phyloP scores from a whole-genome alignment of 2,797 vertebrate genomes.

The Diplodus puntazzo region DNA sequence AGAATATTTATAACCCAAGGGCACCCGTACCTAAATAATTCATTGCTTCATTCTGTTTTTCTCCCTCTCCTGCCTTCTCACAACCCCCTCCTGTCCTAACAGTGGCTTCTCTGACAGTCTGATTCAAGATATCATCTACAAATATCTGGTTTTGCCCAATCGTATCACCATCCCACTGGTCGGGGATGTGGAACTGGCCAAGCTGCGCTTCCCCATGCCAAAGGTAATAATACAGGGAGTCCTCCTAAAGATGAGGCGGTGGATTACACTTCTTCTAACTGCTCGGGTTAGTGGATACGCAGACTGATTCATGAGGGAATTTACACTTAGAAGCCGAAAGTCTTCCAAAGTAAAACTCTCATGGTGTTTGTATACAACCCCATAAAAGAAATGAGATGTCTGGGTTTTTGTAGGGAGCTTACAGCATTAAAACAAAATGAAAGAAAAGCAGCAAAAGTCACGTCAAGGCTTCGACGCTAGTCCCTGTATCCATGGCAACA shows the following conservation, averaged over 20 bases:
- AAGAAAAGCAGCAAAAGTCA: constrained; percentile 11
- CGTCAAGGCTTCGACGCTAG: constrained; percentile 24
- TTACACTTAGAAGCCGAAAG: constrained; percentile 4
- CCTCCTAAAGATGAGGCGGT: background rate
- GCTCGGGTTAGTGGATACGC: background rate
- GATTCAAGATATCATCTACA: constrained; percentile 96
- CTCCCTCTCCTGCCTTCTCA: constrained; percentile 17
- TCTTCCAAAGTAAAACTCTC: background rate
- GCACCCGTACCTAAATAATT: constrained; percentile 64
- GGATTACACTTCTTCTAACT: background rate
- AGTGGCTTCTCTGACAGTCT: constrained; percentile 95
- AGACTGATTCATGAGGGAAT: constrained; percentile 1
- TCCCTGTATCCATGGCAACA: constrained; percentile 57
- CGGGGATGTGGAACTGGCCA: constrained; percentile 92
- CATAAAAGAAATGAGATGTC: constrained; percentile 6
- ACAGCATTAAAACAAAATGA: constrained; percentile 8
- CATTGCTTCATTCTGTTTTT: constrained; percentile 59
- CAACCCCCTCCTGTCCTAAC: constrained; percentile 38
- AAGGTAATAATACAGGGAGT: constrained; percentile 85
- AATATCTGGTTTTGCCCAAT: constrained; percentile 96
- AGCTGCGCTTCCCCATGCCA: constrained; percentile 94
- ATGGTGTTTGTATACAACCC: background rate
- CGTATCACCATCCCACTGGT: constrained; percentile 96
- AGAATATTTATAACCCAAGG: constrained; percentile 71
- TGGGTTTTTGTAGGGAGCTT: constrained; percentile 6